A percentile compares a stretch with the other conserved stretches of the same genome.
Evolutionary conservation across 1,140 invertebrate species (phyloP).

Genomic region (Platyura marginata): DNA sequence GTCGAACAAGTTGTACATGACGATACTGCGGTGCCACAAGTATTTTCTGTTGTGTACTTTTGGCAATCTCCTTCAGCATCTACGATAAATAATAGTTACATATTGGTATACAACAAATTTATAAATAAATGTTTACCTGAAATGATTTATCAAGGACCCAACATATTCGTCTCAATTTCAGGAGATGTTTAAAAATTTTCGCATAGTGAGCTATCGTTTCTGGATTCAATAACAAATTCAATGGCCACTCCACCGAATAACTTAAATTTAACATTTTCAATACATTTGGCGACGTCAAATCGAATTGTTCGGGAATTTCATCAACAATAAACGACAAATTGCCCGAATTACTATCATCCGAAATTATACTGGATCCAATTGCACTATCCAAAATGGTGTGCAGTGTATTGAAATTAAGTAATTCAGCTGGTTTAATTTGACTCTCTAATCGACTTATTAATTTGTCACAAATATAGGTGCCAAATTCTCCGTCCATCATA

Average conservation of each 20-base stretch:
- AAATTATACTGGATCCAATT: conserved; percentile 19
- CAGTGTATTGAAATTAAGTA: conserved; percentile 44
- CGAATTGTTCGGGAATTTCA: conserved; percentile 33
- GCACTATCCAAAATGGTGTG: conserved; percentile 47
- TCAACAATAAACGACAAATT: conserved; percentile 36
- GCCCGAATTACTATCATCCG: conserved; percentile 31
- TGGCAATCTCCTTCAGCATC: conserved; percentile 29
- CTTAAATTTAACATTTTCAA: conserved; percentile 44
- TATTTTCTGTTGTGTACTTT: conserved; percentile 26
- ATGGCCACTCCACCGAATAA: conserved; percentile 51
- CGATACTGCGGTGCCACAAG: conserved; percentile 35
- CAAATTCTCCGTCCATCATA: conserved; percentile 56
- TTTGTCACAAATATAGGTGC: conserved; percentile 41
- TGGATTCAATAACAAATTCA: conserved; percentile 54
- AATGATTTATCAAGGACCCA: conserved; percentile 51
- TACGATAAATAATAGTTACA: conserved; percentile 16
- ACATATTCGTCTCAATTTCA: conserved; percentile 51
- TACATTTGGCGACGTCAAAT: conserved; percentile 39
- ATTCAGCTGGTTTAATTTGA: conserved; percentile 36
- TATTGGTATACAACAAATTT: too few relatives aligned
- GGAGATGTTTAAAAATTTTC: conserved; percentile 50
- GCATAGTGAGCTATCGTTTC: conserved; percentile 45
- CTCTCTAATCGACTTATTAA: conserved; percentile 42
- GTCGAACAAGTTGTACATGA: conserved; percentile 41
- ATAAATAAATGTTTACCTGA: too few relatives aligned